These are phyloP conservation scores for Hoplodrina blanda DNA, from an alignment of 2,888 invertebrate genomes.

Conservation along the genomic window DNA sequence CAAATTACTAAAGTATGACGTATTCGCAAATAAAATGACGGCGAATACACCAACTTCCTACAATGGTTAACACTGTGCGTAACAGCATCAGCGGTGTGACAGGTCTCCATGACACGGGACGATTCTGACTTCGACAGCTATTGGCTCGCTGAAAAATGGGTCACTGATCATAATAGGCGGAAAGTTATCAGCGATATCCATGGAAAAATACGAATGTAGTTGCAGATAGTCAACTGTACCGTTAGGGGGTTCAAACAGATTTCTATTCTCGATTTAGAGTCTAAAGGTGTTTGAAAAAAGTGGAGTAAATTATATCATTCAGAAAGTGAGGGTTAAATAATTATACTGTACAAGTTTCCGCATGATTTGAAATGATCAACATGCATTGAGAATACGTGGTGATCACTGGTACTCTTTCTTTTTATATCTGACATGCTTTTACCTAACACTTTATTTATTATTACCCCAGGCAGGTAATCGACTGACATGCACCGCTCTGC, in stretches of 20 bases:
- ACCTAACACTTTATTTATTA: too few species aligned
- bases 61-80: constrained; percentile 10
- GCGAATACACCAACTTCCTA: neutral
- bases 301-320: too few species aligned
- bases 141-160: constrained; percentile 57
- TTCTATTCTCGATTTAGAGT: neutral
- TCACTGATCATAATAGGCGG: constrained; percentile 43
- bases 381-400: too few species aligned
- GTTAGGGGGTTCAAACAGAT: too few species aligned
- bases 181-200: constrained; percentile 38
- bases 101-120: constrained; percentile 28
- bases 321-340: too few species aligned
- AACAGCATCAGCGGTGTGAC: constrained; percentile 15
- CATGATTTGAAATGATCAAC: too few species aligned
- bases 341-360: too few species aligned
- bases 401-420: too few species aligned
- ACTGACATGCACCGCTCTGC: constrained; percentile 6
- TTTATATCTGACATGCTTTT: too few species aligned
- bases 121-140: constrained; percentile 56
- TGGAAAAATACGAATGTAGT: constrained; percentile 23
- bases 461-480: neutral
- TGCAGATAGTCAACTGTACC: neutral
- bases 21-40: neutral
- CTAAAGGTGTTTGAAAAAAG: neutral
- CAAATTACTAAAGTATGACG: neutral